Percentiles rank a stretch among this genome's conserved stretches.
These are phyloP conservation scores for Ameiurus melas DNA, from an alignment of 2,113 vertebrate genomes.

Conservation along the genomic window DNA sequence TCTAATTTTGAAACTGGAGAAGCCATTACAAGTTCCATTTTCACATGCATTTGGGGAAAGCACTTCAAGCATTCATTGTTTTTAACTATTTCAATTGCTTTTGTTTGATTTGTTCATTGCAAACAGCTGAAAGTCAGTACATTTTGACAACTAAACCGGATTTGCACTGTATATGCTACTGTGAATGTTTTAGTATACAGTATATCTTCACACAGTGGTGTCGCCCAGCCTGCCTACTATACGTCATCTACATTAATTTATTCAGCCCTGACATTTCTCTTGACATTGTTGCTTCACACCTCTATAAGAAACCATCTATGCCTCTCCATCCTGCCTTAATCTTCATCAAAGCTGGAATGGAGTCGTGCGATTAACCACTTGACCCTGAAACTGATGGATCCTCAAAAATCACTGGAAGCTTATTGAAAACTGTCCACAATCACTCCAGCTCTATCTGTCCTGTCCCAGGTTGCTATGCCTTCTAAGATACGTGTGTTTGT, in stretches of 20 bases:
- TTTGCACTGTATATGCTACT: neutral
- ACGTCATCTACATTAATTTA: conserved; percentile 2
- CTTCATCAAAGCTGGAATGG: conserved; percentile 20
- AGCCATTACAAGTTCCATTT: no score
- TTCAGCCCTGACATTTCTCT: conserved; percentile 17
- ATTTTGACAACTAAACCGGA: no score
- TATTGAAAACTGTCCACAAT: conserved; percentile 15
- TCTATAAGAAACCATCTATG: neutral
- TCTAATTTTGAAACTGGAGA: no score
- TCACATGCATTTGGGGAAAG: no score
- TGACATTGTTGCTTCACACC: conserved; percentile 11
- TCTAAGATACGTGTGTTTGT: conserved; percentile 27
- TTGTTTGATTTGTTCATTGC: no score
- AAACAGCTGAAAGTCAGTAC: no score
- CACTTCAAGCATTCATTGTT: no score
- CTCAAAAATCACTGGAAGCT: neutral
- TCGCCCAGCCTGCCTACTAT: neutral
- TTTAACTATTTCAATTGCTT: no score
- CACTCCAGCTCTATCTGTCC: conserved; percentile 7
- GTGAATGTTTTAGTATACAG: neutral
- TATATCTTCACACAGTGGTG: neutral
- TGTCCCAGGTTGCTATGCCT: conserved; percentile 17
- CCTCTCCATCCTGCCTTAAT: conserved; percentile 12
- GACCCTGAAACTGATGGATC: conserved; percentile 14
- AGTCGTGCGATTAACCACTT: conserved; percentile 6